Evolutionary conservation across 2,888 invertebrate genomes (phyloP), one percentile per base, ranked within the genome.

Genomic region (Thyatira batis): DNA sequence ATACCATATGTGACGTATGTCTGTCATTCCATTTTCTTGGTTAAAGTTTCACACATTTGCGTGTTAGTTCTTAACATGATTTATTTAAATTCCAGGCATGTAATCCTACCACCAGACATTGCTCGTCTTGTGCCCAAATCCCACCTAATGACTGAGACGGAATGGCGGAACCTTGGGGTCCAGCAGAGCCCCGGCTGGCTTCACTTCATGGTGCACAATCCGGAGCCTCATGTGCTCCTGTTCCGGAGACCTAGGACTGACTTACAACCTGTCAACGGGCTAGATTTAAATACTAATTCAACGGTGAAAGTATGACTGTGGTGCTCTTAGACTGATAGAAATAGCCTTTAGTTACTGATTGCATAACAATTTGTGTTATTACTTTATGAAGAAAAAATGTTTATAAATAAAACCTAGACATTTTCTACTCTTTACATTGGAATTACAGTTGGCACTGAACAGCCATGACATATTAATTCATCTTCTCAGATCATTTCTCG

Each of bases 121-220:
- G 96, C 97, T 0, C 95, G 95, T 62, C 88, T 95, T 51, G 97
- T 98, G 0, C 98, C 98, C 0, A 96, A 97, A 78, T 95, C 95
- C 0, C 98, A 98, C 78, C 89, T 98, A 49, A 97, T 98, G 97
- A 96, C 97, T 0, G 98, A 98, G 89, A 95, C 96, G 0, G 98
- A 98, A 85, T 98, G 98, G 98, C 93, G 98, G 57, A 97, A 97
- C 84, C 93, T 98, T 1, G 98, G 98, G 0, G 97, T 98, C 0
- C 98, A 98, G 80, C 98, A 98, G 82, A 97, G 97, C 78, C 97
- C 97, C 0, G 96, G 96, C 49, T 93, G 92, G 92, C 93, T 96
- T 1, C 97, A 97, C 86, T 97, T 97, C 80, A 96, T 97, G 97
- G 94, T 97, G 65, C 98, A 98, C 80, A 94, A 95, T 20, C 98